A percentile compares a stretch with the other conserved stretches of the same genome.
These are phyloP conservation scores for Epizoanthus rinbou DNA, from an alignment of 92 coral and sea anemone species.

Conservation along the genomic window DNA sequence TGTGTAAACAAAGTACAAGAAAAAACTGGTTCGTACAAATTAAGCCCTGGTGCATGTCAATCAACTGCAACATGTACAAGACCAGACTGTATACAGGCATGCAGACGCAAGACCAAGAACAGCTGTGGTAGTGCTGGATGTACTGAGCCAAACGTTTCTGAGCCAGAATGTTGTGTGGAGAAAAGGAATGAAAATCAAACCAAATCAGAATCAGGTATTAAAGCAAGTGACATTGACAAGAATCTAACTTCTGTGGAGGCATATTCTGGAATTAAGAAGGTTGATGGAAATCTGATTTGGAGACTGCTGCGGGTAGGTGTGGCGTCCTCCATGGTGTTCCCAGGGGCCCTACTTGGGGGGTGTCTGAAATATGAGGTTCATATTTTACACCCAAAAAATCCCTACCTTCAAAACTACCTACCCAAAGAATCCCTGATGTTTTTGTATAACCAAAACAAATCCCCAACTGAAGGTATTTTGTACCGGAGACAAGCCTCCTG, in stretches of 20 bases:
- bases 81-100: neutral
- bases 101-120: neutral
- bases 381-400: too few species aligned
- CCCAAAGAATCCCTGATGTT: too few species aligned
- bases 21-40: neutral
- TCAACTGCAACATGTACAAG: neutral
- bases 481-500: too few species aligned
- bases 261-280: constrained; percentile 46
- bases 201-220: neutral
- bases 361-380: too few species aligned
- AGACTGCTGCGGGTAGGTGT: constrained; percentile 77
- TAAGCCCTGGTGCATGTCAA: neutral
- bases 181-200: neutral
- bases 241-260: neutral
- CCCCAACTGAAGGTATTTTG: too few species aligned
- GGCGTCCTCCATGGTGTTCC: too few species aligned
- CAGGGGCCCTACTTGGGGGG: too few species aligned
- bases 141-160: neutral
- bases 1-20: too few species aligned
- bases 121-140: neutral
- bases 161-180: neutral
- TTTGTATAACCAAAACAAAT: too few species aligned
- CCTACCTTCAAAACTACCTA: too few species aligned
- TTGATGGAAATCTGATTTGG: constrained; percentile 69
- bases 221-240: neutral